Percentiles rank a stretch among this genome's conserved stretches.
Evolutionary conservation across 2,888 invertebrate species (phyloP).

Genomic region (Hipparchia sbordonii): DNA sequence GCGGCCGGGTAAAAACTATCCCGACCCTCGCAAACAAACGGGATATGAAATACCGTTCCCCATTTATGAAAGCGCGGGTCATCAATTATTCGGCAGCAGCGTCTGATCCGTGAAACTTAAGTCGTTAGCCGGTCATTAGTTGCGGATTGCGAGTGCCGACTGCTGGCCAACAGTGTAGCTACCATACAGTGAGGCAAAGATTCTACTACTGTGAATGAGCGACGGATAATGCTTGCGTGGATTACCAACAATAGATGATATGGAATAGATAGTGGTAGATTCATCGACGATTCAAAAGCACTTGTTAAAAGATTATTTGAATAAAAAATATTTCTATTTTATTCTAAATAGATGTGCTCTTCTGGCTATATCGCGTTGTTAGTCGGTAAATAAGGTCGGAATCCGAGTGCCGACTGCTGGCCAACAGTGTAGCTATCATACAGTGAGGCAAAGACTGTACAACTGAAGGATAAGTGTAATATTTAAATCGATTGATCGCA

Average conservation of each 20-base stretch:
- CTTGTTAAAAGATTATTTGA: too few species aligned
- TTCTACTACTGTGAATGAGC: background rate
- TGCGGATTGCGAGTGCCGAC: slow-evolving; percentile 28
- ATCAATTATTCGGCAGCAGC: slow-evolving; percentile 42
- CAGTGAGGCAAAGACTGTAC: background rate
- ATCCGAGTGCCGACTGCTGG: slow-evolving; percentile 4
- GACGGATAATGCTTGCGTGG: background rate
- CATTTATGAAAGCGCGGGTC: slow-evolving; percentile 27
- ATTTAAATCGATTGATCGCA: too few species aligned
- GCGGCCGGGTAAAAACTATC: background rate
- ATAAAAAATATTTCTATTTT: too few species aligned
- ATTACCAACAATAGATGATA: too few species aligned
- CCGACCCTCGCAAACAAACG: background rate
- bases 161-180: background rate
- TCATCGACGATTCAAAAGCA: too few species aligned
- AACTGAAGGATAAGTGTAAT: too few species aligned
- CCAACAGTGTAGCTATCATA: background rate
- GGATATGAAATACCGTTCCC: slow-evolving; percentile 22
- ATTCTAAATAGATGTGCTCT: too few species aligned
- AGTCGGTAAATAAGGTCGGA: background rate
- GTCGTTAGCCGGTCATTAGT: slow-evolving; percentile 45
- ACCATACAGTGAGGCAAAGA: background rate
- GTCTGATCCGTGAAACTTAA: slow-evolving; percentile 37
- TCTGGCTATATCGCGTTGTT: too few species aligned
- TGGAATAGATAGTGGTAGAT: too few species aligned